phyloP scores from a whole-genome alignment of 2,113 vertebrate species.

The Ancistrus triradiatus region DNA sequence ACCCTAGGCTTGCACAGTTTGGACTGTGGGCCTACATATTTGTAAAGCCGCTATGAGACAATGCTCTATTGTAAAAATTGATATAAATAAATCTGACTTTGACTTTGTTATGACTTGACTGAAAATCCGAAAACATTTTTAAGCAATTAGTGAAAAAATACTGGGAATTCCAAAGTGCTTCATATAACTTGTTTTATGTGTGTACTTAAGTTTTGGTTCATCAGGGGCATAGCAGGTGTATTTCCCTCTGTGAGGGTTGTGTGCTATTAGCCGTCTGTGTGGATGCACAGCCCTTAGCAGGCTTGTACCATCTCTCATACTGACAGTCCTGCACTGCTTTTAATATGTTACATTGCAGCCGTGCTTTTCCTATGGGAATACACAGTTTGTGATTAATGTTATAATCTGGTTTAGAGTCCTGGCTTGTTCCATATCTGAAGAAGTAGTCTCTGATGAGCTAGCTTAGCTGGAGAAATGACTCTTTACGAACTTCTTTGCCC shows the following conservation, averaged over 20 bases:
- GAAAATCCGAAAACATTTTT: too few species aligned
- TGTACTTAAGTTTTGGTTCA: slow-evolving; percentile 12
- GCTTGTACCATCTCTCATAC: slow-evolving; percentile 32
- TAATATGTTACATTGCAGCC: slow-evolving; percentile 34
- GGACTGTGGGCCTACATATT: too few species aligned
- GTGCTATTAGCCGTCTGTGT: slow-evolving; percentile 7
- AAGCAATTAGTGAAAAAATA: too few species aligned
- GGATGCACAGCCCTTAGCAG: slow-evolving; percentile 25
- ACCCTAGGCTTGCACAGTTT: too few species aligned
- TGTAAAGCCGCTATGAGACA: too few species aligned
- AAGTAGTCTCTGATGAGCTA: slow-evolving; percentile 29
- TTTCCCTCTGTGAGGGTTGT: slow-evolving; percentile 6
- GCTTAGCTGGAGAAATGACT: slow-evolving; percentile 7
- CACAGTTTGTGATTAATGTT: slow-evolving; percentile 43
- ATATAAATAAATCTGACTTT: too few species aligned
- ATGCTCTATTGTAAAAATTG: too few species aligned
- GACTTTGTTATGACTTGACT: too few species aligned
- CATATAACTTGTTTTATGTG: neutral
- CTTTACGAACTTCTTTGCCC: slow-evolving; percentile 26
- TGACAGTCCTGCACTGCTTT: slow-evolving; percentile 37
- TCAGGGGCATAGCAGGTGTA: slow-evolving; percentile 4
- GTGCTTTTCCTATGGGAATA: slow-evolving; percentile 33
- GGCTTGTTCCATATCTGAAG: slow-evolving; percentile 20
- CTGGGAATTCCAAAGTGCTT: too few species aligned
- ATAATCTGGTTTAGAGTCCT: slow-evolving; percentile 20